Base-by-base conservation (phyloP, 2,113 vertebrate genomes). In the Pituophis catenifer region DNA sequence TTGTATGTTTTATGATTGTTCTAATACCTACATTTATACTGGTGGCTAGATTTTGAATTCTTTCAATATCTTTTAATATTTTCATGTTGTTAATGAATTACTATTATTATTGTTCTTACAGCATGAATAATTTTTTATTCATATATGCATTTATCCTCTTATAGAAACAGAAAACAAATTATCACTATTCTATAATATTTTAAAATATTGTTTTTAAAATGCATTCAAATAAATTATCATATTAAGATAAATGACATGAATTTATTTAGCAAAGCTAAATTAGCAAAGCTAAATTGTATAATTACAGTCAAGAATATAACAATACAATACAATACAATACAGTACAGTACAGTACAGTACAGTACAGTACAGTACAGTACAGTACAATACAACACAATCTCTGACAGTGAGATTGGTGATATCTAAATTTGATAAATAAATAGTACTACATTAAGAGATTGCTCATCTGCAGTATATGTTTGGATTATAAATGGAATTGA, bases 181-280 rank as follows among this genome's bases (percentile, higher is more conserved):
- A 85, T 21, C 50, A 93, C 23, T 93, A 95, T 94, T 94, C 21
- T 59, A 62, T 38, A 7, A 53, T 90, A 95, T 12, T 58, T 4
- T 55, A 89, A 65, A 62, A 93, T 94, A 7, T 9, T 92, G 26
- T 54, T 2, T 29, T 94, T 95, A 93, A n/a, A 92, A 93, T 91
- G 58, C 87, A 57, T 85, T 52, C 53, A 59, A 85, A 89, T 57
- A 90, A 19, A 90, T 10, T 87, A 24, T 1, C 0, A 0, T 59
- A 50, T 62, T 91, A 89, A 55, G 53, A 91, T 90, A 90, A 96
- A 94, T 93, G 13, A 26, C 87, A 92, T 5, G 24, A 52, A 15
- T 65, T 94, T 88, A 26, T 54, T 88, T 88, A 88, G 10, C 0
- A 89, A 15, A 13, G 33, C 15, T 38, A 38, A 38, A 38, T 38